Conservation (phyloP, 2,113 vertebrate species). For the Indri indri region DNA sequence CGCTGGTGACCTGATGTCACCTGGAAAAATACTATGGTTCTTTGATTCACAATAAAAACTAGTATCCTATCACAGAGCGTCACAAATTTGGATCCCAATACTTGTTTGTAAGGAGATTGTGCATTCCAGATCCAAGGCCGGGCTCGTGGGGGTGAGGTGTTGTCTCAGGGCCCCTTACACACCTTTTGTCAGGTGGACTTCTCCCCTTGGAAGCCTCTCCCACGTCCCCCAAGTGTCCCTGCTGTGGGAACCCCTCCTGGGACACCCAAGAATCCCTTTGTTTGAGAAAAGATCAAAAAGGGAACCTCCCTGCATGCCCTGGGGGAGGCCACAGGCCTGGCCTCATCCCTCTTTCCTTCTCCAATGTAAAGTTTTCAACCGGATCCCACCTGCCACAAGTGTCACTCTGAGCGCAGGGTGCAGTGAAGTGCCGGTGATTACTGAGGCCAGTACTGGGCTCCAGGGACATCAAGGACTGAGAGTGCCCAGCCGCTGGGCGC, state of each 20-base stretch:
- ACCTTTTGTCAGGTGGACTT: background rate
- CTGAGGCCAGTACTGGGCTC: background rate
- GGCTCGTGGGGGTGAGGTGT: background rate
- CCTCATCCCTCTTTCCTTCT: background rate
- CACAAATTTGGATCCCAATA: background rate
- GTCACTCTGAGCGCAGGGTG: background rate
- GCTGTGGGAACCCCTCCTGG: background rate
- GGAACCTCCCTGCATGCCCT: background rate
- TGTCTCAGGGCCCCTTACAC: rapidly evolving
- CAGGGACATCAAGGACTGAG: too few relatives aligned
- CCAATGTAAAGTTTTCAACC: background rate
- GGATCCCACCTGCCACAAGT: rapidly evolving
- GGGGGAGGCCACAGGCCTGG: rapidly evolving
- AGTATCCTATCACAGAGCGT: background rate
- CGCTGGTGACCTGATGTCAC: background rate
- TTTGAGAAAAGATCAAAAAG: background rate
- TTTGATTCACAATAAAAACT: background rate
- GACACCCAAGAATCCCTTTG: background rate
- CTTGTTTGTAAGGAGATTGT: background rate
- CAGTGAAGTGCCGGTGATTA: background rate
- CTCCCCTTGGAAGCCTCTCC: background rate
- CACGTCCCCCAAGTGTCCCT: background rate
- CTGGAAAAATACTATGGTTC: background rate
- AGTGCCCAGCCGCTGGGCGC: rapidly evolving
- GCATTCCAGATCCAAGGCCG: background rate